phyloP scores from a whole-genome alignment of 1,140 invertebrate genomes.

The Ceratosolen fusciceps region DNA sequence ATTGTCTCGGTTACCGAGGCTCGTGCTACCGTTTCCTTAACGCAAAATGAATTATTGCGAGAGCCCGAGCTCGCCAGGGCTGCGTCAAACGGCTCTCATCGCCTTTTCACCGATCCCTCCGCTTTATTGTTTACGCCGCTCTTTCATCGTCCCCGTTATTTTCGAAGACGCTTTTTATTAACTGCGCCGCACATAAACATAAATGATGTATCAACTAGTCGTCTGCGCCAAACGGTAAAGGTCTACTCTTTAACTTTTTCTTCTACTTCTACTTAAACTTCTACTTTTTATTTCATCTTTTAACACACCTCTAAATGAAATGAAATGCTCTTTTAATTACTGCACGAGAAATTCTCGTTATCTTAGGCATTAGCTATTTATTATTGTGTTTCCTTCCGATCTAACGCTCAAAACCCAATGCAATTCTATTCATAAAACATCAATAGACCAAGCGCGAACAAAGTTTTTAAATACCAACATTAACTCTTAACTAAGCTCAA shows the following conservation, averaged over 20 bases:
- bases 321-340: too few relatives aligned
- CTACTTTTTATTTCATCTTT: too few relatives aligned
- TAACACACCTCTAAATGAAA: too few relatives aligned
- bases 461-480: too few relatives aligned
- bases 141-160: not conserved
- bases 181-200: not conserved
- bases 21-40: constrained; percentile 4
- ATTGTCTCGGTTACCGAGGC: constrained; percentile 6
- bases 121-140: not conserved
- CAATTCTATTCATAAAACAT: too few relatives aligned
- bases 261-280: too few relatives aligned
- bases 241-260: not conserved
- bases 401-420: too few relatives aligned
- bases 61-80: not conserved
- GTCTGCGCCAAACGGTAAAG: not conserved
- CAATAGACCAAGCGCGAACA: too few relatives aligned
- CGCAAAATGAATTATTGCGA: constrained; percentile 15
- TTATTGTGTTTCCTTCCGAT: too few relatives aligned
- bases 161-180: not conserved
- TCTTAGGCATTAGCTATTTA: too few relatives aligned
- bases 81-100: constrained; percentile 1
- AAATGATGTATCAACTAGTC: not conserved
- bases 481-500: too few relatives aligned
- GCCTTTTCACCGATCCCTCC: not conserved
- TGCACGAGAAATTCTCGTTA: too few relatives aligned